Evolutionary conservation across 2,797 vertebrate species (phyloP), one percentile per base, ranked within the genome.

Genomic region (Karalla daura): DNA sequence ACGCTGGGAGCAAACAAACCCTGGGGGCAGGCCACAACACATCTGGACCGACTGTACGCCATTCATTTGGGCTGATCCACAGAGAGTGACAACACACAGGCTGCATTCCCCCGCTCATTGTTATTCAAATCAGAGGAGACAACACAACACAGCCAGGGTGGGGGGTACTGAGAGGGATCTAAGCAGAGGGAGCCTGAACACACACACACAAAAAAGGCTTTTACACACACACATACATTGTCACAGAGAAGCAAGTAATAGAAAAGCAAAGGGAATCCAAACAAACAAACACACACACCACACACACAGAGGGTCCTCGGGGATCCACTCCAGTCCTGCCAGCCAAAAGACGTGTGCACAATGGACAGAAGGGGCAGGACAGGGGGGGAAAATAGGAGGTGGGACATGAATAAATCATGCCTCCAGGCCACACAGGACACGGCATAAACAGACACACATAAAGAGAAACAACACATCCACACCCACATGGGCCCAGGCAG

Each of bases 41-140:
- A 89, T 84, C 87, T 85, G 88, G 79, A 64, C 64, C 5, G 62
- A 83, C 66, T 74, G 85, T 64, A 76, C 44, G 41, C 15, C 3
- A 50, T 78, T 76, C 65, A 74, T 73, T 81, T 65, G 44, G 63
- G 80, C 71, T 68, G 61, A 77, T 76, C 63, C 46, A 69, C 49
- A 63, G 62, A 84, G 80, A 71, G 76, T 74, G 80, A 86, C 78
- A 83, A 76, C 75, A 76, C 75, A 64, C 60, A 51, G 72, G 17
- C 68, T 67, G 70, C 85, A 89, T 86, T 85, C 84, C 80, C 81
- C 63, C 14, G 11, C 78, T 85, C 68, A 88, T 91, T 92, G 84
- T 89, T 82, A 90, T 89, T 89, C 80, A 87, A 90, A 92, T 89
- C 66, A 78, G 68, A 74, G 39, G 80, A 78, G 78, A 83, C 59